phyloP scores from a whole-genome alignment of 2,797 vertebrate species.

The Artibeus lituratus region DNA sequence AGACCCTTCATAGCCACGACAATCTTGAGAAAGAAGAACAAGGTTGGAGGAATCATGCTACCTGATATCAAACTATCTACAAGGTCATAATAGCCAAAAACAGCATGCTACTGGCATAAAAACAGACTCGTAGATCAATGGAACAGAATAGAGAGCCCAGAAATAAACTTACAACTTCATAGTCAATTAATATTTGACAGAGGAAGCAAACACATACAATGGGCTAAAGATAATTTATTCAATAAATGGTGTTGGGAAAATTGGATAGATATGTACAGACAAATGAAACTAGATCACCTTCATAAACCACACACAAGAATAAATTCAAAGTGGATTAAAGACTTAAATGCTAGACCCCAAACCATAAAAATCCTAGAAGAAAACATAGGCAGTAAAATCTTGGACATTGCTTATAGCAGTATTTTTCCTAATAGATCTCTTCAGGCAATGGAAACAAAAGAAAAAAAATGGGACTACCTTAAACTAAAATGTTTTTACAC shows the following conservation, averaged over 20 bases:
- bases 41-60: neutral
- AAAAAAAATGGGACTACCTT: neutral
- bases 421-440: neutral
- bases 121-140: neutral
- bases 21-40: neutral
- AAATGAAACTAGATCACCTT: neutral
- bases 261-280: neutral
- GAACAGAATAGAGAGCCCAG: neutral
- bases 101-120: neutral
- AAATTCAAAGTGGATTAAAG: neutral
- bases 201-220: neutral
- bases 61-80: neutral
- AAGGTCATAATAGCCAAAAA: neutral
- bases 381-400: neutral
- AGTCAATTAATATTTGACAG: neutral
- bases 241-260: neutral
- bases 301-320: neutral
- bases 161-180: neutral
- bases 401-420: neutral
- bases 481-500: neutral
- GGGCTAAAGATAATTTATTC: neutral
- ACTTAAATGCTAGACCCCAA: neutral
- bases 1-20: neutral
- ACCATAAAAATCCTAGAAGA: neutral
- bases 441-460: neutral